Evolutionary conservation across 2,888 invertebrate species (phyloP).

Genomic region (Cyrtodaria siliqua): DNA sequence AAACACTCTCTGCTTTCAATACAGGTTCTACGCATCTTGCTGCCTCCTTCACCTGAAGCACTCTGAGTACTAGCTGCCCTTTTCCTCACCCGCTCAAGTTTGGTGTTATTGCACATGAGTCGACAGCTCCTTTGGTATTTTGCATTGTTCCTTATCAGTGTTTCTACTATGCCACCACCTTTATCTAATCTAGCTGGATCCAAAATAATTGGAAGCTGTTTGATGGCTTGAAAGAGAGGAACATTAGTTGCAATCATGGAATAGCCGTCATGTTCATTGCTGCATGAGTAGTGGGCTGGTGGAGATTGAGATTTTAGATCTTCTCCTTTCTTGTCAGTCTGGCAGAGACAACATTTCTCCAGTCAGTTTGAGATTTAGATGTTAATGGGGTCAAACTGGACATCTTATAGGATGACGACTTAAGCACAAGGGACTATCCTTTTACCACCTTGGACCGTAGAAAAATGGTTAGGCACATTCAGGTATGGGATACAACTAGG

Average conservation of each 20-base stretch:
- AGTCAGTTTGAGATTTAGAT: conserved; percentile 10
- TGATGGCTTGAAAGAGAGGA: conserved; percentile 35
- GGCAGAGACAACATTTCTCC: conserved; percentile 44
- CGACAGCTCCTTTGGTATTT: conserved; percentile 57
- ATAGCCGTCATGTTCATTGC: conserved; percentile 40
- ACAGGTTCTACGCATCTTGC: not conserved
- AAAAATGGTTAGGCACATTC: conserved; percentile 14
- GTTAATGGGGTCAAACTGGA: not conserved
- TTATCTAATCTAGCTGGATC: conserved; percentile 53
- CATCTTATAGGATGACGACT: conserved; percentile 6
- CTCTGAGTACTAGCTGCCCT: not conserved
- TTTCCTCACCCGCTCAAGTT: conserved; percentile 45
- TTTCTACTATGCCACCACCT: conserved; percentile 57
- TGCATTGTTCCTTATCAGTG: conserved; percentile 50
- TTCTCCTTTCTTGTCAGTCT: conserved; percentile 33
- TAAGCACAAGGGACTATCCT: conserved; percentile 8
- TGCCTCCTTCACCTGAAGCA: conserved; percentile 1
- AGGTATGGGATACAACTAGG: conserved; percentile 50
- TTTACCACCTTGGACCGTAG: conserved; percentile 12
- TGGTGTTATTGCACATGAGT: conserved; percentile 51
- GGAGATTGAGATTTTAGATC: conserved; percentile 37
- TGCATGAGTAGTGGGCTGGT: not conserved
- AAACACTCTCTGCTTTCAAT: conserved; percentile 34
- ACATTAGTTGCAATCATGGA: conserved; percentile 32
- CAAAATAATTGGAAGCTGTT: conserved; percentile 40